Base-by-base conservation (phyloP, 2,797 vertebrate genomes). In the Manis crassicaudata region DNA sequence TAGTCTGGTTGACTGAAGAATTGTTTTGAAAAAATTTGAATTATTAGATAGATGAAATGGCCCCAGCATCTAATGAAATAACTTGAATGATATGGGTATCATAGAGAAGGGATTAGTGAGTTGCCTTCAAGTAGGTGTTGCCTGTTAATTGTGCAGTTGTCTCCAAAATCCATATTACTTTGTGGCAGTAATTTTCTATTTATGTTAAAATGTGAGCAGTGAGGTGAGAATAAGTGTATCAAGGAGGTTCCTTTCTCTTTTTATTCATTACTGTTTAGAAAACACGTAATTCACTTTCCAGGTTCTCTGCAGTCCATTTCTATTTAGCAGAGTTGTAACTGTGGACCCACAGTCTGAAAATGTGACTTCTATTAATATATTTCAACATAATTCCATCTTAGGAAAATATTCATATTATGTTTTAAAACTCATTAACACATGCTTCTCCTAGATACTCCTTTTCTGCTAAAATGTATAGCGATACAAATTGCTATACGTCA, bases 371-470 rank as follows among this genome's bases (percentile, higher is more conserved):
- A 0, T 92, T 62, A 37, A 77, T 88, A 65, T 7, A 35, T 79
- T 91, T 93, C 50, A 72, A 62, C 20, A 82, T 50, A 88, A 14
- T 86, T 85, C 12, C 35, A 79, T 46, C 25, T 89, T 43, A 80
- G 88, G 60, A 90, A 87, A 77, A 43, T 96, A n/a, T 46, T 46
- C 46, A 12, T 85, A 12, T 63, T 93, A 40, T 2, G 3, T 62
- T 83, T 93, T 88, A 32, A 54, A 93, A 91, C 37, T 88, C 65
- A 88, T 80, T 60, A 84, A 50, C 23, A 65, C 37, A 81, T 52
- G 68, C 29, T 95, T 93, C 95, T 95, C 40, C 88, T 85, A 77
- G 23, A 72, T 76, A 23, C 54, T 63, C 37, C 75, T 93, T 95
- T 94, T 20, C 63, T 90, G 23, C 67, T 81, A 96, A 58, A 76